Base-by-base conservation (phyloP, 2,113 vertebrate species). In the Rhinoptilus africanus region DNA sequence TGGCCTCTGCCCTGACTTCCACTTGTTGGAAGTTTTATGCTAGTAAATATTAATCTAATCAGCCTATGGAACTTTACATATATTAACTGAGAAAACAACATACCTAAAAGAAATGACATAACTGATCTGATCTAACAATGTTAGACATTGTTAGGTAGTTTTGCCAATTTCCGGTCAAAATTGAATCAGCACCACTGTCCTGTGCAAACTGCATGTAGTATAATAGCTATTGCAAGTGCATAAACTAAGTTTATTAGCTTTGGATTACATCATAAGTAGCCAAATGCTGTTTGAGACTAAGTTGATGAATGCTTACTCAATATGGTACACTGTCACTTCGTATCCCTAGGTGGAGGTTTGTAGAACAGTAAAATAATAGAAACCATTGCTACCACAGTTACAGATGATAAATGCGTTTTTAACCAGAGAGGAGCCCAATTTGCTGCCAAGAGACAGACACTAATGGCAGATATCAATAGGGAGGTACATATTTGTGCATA, bases 1-100 rank as follows among this genome's bases (percentile, higher is more conserved):
- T 56, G 30, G 3, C 10, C 24, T n/a, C 1, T 0, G 6, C 4
- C 15, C 6, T 0, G 2, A 21, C 81, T 77, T 60, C 45, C 28
- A 12, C 4, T 28, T 34, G 5, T 37, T 60, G 28, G 13, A 80
- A 80, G 5, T 5, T 67, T 20, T 76, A 12, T 35, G 11, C 14
- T 64, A 37, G 8, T 27, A 84, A 80, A 51, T 41, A 39, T 17
- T 66, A 30, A 64, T 51, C 21, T 69, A 34, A 77, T n/a, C 53
- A 75, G 10, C 10, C 18, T 43, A 62, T 24, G 12, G 5, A 1
- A 13, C 2, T 54, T 69, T 47, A 23, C 6, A 41, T 34, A 23
- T 21, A 77, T 41, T 26, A 77, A 24, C 21, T 34, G 57, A 76
- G 24, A 64, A 69, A 50, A 62, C 14, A 32, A 41, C 5, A 14